Base-by-base conservation (phyloP, 1,140 invertebrate genomes). In the Drosophila mayri region DNA sequence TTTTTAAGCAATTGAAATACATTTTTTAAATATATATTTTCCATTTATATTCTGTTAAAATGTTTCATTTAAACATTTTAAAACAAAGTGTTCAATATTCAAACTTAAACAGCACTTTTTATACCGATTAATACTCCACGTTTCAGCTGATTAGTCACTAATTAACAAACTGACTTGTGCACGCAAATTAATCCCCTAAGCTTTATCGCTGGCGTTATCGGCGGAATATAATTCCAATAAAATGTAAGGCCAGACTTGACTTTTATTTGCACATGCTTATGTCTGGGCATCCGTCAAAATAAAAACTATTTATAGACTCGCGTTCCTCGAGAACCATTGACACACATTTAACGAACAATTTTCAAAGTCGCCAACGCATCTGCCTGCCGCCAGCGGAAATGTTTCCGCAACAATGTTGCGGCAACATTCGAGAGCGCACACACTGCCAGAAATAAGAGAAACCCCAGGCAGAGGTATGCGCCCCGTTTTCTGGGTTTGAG, bases 341-440 rank as follows among this genome's bases (percentile, higher is more conserved):
- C 65, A 75, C 54, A 76, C 70, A 75, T 75, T 74, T 20, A 32
- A 3, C 20, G 22, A 9, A n/a, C 20, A 55, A 37, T 22, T 38
- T 62, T 40, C 28, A 62, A 25, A 61, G 49, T 20, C 54, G 40
- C 38, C 81, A 63, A 50, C 43, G 60, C 50, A 63, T 70, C 52
- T 52, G 14, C 38, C 49, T 52, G 14, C 38, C 44, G 11, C 38
- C 43, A 46, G 37, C 4, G 46, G 28, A 46, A 62, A 62, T 77
- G 80, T 76, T 85, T 25, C 62, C 4, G 58, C 67, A 74, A 74
- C 68, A 73, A 28, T 68, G 59, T 61, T 52, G 47, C n/a, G 25
- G 46, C 73, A 81, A 20, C 41, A 49, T 11, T 11, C 32, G 22
- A 25, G n/a, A 35, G n/a, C 14, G 3, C 50, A 6, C 11, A 62